phyloP scores from a whole-genome alignment of 2,888 invertebrate species.

The Ecliptopera silaceata region DNA sequence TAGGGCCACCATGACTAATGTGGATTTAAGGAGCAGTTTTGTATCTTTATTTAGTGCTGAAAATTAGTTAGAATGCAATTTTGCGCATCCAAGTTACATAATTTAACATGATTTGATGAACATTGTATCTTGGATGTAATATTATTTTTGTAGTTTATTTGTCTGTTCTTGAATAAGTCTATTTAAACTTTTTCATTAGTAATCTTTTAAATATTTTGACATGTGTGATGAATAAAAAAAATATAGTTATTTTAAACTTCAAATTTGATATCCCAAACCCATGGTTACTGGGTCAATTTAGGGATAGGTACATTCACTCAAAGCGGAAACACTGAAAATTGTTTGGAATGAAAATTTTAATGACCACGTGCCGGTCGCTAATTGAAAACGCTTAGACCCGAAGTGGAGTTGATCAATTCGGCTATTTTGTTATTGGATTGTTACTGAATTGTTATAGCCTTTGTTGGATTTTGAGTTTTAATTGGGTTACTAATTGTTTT shows the following conservation, averaged over 20 bases:
- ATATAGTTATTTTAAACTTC: neutral
- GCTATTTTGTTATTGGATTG: slow-evolving; percentile 40
- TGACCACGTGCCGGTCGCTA: slow-evolving; percentile 63
- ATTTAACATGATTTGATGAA: too few relatives aligned
- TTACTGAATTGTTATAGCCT: slow-evolving; percentile 42
- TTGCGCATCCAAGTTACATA: too few relatives aligned
- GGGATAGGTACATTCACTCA: slow-evolving; percentile 52
- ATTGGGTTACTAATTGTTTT: slow-evolving; percentile 21
- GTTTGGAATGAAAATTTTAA: slow-evolving; percentile 80
- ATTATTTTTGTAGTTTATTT: too few relatives aligned
- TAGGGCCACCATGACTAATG: slow-evolving; percentile 39
- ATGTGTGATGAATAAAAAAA: too few relatives aligned
- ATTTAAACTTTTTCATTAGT: too few relatives aligned
- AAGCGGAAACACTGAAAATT: slow-evolving; percentile 69
- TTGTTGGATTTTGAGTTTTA: slow-evolving; percentile 24
- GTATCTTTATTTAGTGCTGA: neutral
- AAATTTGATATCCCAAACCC: slow-evolving; percentile 13
- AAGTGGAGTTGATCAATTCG: slow-evolving; percentile 61
- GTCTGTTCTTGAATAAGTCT: too few relatives aligned
- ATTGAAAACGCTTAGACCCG: slow-evolving; percentile 68
- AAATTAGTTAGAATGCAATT: too few relatives aligned
- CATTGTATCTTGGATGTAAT: too few relatives aligned
- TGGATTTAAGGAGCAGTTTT: neutral
- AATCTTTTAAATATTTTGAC: too few relatives aligned
- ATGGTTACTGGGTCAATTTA: slow-evolving; percentile 44